Conservation (phyloP, 1,140 invertebrate genomes). For the Hyposmocoma kahamanoa region DNA sequence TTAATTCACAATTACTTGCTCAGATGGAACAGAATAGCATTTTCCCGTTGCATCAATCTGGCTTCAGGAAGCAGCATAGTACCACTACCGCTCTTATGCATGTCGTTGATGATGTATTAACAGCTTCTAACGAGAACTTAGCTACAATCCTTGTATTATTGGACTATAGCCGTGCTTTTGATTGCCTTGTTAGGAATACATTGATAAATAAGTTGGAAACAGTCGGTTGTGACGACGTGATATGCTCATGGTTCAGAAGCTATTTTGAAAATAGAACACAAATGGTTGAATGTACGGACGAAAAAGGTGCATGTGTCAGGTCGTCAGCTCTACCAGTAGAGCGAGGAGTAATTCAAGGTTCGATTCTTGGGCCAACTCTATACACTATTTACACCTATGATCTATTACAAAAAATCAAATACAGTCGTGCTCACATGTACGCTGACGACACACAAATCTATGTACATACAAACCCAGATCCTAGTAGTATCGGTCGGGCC, state of each 20-base stretch:
- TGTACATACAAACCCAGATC: not conserved
- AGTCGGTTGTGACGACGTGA: not conserved
- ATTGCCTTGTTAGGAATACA: not conserved
- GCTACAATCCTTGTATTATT: not conserved
- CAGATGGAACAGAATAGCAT: not conserved
- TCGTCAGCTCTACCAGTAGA: not conserved
- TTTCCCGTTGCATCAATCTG: not conserved
- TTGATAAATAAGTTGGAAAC: not conserved
- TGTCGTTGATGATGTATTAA: not conserved
- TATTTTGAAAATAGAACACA: not conserved
- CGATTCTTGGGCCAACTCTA: slow-evolving; percentile 2
- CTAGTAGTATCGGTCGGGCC: not conserved
- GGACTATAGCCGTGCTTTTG: not conserved
- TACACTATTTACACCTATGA: not conserved
- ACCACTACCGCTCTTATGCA: not conserved
- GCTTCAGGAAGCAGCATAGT: not conserved
- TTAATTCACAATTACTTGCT: not conserved
- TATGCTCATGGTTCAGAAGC: not conserved
- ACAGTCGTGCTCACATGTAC: not conserved
- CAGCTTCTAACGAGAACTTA: not conserved
- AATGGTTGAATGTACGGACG: not conserved
- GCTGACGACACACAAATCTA: not conserved
- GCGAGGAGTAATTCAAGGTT: not conserved
- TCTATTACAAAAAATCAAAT: not conserved
- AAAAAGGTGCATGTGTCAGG: not conserved